These are phyloP conservation scores for Catalaphyllia jardinei DNA, from an alignment of 64 coral and sea anemone genomes.

Conservation along the genomic window DNA sequence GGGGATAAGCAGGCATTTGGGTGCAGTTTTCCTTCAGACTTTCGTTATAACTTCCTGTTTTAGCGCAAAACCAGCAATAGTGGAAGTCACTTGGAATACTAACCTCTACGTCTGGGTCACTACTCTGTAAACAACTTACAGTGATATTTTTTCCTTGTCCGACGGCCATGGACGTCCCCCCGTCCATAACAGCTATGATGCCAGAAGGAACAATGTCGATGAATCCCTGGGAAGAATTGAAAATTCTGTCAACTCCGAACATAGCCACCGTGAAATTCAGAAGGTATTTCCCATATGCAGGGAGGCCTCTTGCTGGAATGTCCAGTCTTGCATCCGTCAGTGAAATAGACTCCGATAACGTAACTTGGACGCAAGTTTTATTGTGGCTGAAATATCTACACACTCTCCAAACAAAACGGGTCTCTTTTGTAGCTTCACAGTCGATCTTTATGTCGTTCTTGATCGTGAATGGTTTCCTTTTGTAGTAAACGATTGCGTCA, in stretches of 20 bases:
- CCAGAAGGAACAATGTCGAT: slow-evolving; percentile 40
- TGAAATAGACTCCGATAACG: background rate
- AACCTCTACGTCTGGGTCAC: slow-evolving; percentile 47
- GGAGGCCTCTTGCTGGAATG: background rate
- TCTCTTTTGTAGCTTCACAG: slow-evolving; percentile 58
- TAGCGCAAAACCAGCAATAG: slow-evolving; percentile 52
- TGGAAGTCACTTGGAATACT: slow-evolving; percentile 2
- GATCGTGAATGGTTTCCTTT: background rate
- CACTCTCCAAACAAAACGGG: background rate
- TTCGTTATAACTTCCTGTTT: slow-evolving; percentile 8
- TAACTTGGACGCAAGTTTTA: too few relatives aligned
- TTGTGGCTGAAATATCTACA: background rate
- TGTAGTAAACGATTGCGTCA: background rate
- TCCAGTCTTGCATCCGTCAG: background rate
- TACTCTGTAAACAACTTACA: background rate
- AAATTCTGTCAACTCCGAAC: slow-evolving; percentile 37
- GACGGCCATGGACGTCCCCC: slow-evolving; percentile 42
- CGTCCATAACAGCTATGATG: slow-evolving; percentile 5
- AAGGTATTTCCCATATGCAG: slow-evolving; percentile 19
- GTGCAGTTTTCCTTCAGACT: slow-evolving; percentile 23
- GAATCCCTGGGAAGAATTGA: slow-evolving; percentile 7
- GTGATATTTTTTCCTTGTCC: slow-evolving; percentile 33
- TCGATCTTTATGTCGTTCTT: slow-evolving; percentile 31
- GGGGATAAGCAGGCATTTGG: background rate
- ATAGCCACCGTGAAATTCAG: slow-evolving; percentile 20